Percentiles rank a stretch among this genome's conserved stretches.
These are phyloP conservation scores for Cardiocondyla obscurior DNA, from an alignment of 1,140 invertebrate species.

Conservation along the genomic window DNA sequence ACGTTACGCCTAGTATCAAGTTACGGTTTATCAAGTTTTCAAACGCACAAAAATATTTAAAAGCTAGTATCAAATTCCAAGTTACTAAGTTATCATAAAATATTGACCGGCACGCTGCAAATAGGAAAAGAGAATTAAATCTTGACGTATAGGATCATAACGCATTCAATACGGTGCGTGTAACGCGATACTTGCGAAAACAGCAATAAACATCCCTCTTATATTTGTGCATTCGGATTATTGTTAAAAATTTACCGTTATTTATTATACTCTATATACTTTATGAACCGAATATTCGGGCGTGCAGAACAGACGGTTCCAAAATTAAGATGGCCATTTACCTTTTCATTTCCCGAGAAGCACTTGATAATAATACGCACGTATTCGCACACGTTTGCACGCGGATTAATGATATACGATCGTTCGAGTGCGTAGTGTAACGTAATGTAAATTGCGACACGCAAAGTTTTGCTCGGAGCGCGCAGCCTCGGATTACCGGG, in stretches of 20 bases:
- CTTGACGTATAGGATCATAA: conserved; percentile 33
- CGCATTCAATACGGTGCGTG: neutral
- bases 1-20: conserved; percentile 58
- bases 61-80: conserved; percentile 63
- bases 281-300: no score
- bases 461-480: neutral
- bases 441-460: conserved; percentile 28
- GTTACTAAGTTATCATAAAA: conserved; percentile 57
- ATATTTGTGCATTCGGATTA: neutral
- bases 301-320: no score
- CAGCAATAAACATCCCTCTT: neutral
- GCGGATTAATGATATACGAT: neutral
- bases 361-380: neutral
- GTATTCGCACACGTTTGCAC: neutral
- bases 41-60: conserved; percentile 67
- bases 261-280: no score
- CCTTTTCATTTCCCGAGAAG: neutral
- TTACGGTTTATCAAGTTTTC: conserved; percentile 73
- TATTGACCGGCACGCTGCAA: conserved; percentile 55
- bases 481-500: conserved; percentile 44
- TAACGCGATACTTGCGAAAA: conserved; percentile 39
- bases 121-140: conserved; percentile 23
- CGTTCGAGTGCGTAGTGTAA: neutral
- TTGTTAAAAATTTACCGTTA: no score
- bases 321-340: no score